These are phyloP conservation scores for Drosophila picticornis DNA, from an alignment of 2,888 invertebrate genomes.

Conservation along the genomic window DNA sequence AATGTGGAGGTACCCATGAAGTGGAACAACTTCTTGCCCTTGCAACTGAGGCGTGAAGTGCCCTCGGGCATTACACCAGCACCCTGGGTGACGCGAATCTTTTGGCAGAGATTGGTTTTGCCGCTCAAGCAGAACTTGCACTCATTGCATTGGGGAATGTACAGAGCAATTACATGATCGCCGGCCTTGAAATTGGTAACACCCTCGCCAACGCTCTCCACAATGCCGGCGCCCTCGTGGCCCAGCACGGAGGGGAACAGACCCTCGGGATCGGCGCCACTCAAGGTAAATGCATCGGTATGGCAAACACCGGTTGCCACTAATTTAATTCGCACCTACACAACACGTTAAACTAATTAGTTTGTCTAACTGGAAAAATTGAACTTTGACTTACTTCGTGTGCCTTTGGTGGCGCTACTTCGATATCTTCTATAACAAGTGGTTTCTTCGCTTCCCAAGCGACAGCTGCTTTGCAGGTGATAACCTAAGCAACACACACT, in stretches of 20 bases:
- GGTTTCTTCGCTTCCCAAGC: conserved; percentile 98
- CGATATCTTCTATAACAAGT: conserved; percentile 94
- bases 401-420: conserved; percentile 96
- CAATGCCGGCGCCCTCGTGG: conserved; percentile 98
- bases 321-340: conserved; percentile 88
- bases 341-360: background rate
- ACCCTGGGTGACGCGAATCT: conserved; percentile 94
- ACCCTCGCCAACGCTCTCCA: conserved; percentile 98
- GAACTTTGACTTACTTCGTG: conserved; percentile 90
- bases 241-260: conserved; percentile 96
- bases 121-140: conserved; percentile 98
- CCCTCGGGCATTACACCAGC: conserved; percentile 97
- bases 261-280: conserved; percentile 96
- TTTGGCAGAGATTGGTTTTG: conserved; percentile 98
- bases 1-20: conserved; percentile 99
- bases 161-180: conserved; percentile 98
- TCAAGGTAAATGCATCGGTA: conserved; percentile 95
- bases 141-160: conserved; percentile 97
- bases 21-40: conserved; percentile 91
- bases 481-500: conserved; percentile 87
- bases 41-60: conserved; percentile 90
- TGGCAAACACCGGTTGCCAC: conserved; percentile 94
- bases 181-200: conserved; percentile 94
- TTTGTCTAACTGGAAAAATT: background rate
- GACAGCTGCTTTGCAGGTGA: conserved; percentile 97